Percentiles rank a stretch among this genome's conserved stretches.
phyloP scores from a whole-genome alignment of 2,888 invertebrate species.

The Hoplodrina blanda region DNA sequence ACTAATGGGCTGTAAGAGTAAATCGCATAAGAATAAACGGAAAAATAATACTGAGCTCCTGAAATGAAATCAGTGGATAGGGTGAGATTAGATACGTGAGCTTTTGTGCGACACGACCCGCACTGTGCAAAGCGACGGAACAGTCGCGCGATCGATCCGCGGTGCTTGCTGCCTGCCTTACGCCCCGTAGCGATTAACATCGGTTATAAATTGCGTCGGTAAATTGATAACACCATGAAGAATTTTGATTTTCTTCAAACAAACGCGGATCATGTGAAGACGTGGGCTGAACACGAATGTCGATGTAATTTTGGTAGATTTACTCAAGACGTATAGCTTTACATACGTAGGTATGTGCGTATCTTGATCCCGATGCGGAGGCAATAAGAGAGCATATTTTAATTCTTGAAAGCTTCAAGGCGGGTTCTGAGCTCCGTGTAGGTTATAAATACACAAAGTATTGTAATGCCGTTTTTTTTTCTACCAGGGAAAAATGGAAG shows the following conservation, averaged over 20 bases:
- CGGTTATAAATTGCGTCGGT: constrained; percentile 4
- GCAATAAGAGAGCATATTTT: constrained; percentile 35
- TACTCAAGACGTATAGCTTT: constrained; percentile 1
- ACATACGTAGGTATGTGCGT: background rate
- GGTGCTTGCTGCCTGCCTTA: constrained; percentile 3
- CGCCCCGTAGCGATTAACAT: constrained; percentile 10
- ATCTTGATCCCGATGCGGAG: constrained; percentile 3
- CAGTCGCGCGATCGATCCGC: constrained; percentile 52
- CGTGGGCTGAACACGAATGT: constrained; percentile 33
- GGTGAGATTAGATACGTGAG: constrained; percentile 65
- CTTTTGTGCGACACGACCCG: constrained; percentile 48
- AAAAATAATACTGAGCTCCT: constrained; percentile 49
- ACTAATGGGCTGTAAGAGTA: constrained; percentile 50
- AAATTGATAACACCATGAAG: constrained; percentile 29
- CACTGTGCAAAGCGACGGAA: constrained; percentile 37
- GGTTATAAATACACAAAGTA: constrained; percentile 7
- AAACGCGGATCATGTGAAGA: constrained; percentile 27
- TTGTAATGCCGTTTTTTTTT: background rate
- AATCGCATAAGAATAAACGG: constrained; percentile 53
- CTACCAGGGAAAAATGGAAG: background rate
- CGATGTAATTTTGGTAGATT: constrained; percentile 16
- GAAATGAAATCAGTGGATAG: constrained; percentile 59
- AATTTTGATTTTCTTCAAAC: constrained; percentile 29
- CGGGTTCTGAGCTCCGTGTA: background rate
- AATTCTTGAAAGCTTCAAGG: constrained; percentile 19